Evolutionary conservation across 92 coral and sea anemone species (phyloP).

Genomic region (Zoanthus sociatus): DNA sequence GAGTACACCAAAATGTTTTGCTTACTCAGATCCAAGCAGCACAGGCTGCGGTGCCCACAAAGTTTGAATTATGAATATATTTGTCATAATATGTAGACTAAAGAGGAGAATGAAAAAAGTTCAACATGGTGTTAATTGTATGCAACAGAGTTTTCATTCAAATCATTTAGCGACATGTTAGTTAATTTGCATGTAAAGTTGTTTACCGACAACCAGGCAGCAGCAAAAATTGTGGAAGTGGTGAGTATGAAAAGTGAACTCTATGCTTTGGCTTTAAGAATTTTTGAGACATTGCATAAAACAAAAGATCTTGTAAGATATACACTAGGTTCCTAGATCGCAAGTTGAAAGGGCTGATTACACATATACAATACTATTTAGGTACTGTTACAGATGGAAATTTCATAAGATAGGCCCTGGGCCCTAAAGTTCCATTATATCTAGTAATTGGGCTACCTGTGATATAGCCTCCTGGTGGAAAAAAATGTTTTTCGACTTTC

Average conservation of each 20-base stretch:
- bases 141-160: neutral
- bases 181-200: neutral
- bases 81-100: neutral
- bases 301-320: neutral
- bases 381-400: no score
- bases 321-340: slow-evolving; percentile 40
- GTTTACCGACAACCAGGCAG: slow-evolving; percentile 53
- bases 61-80: neutral
- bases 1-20: neutral
- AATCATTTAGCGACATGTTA: neutral
- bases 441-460: no score
- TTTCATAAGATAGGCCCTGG: no score
- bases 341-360: slow-evolving; percentile 55
- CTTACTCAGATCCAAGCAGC: neutral
- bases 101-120: neutral
- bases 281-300: slow-evolving; percentile 51
- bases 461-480: no score
- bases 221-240: slow-evolving; percentile 56
- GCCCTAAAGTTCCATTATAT: no score
- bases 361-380: neutral
- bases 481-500: no score
- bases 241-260: slow-evolving; percentile 65
- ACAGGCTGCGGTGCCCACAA: neutral
- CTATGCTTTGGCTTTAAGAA: slow-evolving; percentile 45
- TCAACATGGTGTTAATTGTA: neutral